A percentile compares a stretch with the other conserved stretches of the same genome.
Conservation (phyloP, 2,113 vertebrate species). For the Catharus bicknelli region DNA sequence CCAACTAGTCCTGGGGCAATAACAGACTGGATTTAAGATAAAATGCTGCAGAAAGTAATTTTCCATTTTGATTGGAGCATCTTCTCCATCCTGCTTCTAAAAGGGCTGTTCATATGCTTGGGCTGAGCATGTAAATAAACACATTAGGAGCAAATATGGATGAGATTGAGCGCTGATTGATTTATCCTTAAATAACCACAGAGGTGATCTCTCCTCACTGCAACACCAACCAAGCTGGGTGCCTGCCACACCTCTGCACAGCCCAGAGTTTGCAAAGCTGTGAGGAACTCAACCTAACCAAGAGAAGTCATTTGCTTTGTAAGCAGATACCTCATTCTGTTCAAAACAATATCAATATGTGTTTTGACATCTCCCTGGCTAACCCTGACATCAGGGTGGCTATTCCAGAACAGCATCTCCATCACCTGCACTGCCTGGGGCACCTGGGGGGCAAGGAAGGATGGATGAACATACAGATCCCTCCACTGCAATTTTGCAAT, state of each 20-base stretch:
- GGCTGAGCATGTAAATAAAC: background rate
- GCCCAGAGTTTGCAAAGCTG: background rate
- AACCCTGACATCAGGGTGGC: background rate
- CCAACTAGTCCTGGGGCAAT: background rate
- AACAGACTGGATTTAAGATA: background rate
- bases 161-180: background rate
- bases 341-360: background rate
- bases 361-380: background rate
- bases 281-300: background rate
- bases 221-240: background rate
- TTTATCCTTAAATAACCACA: background rate
- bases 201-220: background rate
- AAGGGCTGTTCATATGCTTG: background rate
- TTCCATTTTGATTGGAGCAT: background rate
- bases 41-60: background rate
- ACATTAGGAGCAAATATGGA: background rate
- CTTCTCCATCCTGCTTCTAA: background rate
- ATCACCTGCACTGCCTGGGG: background rate
- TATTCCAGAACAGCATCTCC: background rate
- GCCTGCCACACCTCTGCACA: background rate
- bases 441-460: rapidly evolving
- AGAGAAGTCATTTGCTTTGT: background rate
- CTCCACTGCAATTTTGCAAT: no score
- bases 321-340: background rate
- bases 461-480: background rate